These are phyloP conservation scores for Limosa lapponica DNA, from an alignment of 2,797 vertebrate species.

Conservation along the genomic window DNA sequence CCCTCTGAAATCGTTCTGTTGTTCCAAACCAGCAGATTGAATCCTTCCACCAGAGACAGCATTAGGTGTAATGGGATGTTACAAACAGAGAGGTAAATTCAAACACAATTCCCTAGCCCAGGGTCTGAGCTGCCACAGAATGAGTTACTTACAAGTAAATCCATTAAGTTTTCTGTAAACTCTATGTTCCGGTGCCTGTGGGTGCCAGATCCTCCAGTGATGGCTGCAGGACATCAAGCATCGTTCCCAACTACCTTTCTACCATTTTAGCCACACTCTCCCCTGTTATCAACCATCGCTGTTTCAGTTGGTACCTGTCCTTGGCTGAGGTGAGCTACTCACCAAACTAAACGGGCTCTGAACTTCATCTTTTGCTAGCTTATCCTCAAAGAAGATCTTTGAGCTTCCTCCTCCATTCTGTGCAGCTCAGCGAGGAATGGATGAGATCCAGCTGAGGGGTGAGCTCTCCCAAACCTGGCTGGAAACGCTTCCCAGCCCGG, in stretches of 20 bases:
- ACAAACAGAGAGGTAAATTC: neutral
- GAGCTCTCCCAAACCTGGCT: neutral
- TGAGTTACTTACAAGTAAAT: fast-evolving
- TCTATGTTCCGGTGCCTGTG: neutral
- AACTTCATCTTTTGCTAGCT: neutral
- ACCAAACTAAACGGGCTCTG: fast-evolving
- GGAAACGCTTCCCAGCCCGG: neutral
- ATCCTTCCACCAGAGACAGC: neutral
- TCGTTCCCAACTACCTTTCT: neutral
- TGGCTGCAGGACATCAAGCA: neutral
- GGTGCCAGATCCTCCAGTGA: neutral
- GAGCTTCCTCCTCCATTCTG: neutral
- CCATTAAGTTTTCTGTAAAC: neutral
- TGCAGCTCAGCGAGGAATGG: neutral
- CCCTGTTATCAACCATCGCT: neutral
- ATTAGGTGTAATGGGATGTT: neutral
- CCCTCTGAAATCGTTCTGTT: neutral
- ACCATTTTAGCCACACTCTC: neutral
- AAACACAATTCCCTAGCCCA: neutral
- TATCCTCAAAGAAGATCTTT: neutral
- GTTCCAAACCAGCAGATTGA: neutral
- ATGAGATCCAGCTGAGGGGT: neutral
- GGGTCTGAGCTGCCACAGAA: neutral
- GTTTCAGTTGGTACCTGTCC: neutral
- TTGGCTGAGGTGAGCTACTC: neutral